A percentile compares a stretch with the other conserved stretches of the same genome.
Conservation (phyloP, 1,140 invertebrate species). For the Leptinotarsa defecta region DNA sequence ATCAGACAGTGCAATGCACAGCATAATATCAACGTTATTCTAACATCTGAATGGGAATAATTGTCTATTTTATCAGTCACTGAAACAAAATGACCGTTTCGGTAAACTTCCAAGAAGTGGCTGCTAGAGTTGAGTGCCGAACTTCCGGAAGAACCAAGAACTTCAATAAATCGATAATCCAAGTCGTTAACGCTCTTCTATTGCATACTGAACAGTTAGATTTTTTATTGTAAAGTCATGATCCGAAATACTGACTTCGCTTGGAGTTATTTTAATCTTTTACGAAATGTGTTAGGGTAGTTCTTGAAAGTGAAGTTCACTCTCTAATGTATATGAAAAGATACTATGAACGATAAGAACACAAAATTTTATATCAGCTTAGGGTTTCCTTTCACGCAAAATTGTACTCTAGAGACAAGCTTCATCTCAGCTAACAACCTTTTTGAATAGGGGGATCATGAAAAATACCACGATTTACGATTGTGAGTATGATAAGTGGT, state of each 20-base stretch:
- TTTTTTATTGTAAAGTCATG: conserved; percentile 37
- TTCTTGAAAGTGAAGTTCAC: no score
- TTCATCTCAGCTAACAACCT: no score
- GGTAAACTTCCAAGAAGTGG: conserved; percentile 29
- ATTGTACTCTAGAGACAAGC: no score
- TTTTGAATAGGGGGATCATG: no score
- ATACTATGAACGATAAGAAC: no score
- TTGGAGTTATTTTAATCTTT: neutral
- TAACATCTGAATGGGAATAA: neutral
- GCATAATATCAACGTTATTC: neutral
- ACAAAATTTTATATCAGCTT: no score
- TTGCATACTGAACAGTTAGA: conserved; percentile 41
- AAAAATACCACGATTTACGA: no score
- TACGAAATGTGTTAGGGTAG: no score
- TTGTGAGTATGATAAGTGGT: no score
- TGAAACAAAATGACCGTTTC: neutral
- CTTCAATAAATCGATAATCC: conserved; percentile 39
- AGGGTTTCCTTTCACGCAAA: no score
- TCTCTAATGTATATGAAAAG: no score
- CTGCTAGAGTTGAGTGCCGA: conserved; percentile 33
- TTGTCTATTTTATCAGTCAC: neutral
- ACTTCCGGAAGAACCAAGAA: conserved; percentile 36
- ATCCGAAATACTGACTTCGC: conserved; percentile 14
- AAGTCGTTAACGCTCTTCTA: conserved; percentile 36
- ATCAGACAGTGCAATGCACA: neutral